Percentiles rank a stretch among this genome's conserved stretches.
Conservation (phyloP, 2,888 invertebrate species). For the Megamerina dolium region DNA sequence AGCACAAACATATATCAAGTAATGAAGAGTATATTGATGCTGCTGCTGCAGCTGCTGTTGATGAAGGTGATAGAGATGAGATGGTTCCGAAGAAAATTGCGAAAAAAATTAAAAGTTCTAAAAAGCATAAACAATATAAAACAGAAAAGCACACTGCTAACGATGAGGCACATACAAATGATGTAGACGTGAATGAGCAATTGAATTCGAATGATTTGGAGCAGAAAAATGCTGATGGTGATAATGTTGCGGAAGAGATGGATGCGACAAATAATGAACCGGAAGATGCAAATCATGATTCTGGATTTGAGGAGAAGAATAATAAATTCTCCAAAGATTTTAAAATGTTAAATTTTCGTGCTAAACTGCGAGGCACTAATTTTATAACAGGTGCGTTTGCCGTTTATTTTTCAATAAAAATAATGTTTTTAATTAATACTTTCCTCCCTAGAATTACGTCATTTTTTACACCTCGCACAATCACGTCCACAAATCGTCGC, state of each 20-base stretch:
- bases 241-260: neutral
- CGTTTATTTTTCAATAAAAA: neutral
- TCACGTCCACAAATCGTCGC: slow-evolving; percentile 53
- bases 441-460: slow-evolving; percentile 54
- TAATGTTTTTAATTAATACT: neutral
- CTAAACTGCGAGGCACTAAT: slow-evolving; percentile 52
- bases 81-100: slow-evolving; percentile 33
- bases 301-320: slow-evolving; percentile 32
- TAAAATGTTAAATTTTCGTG: slow-evolving; percentile 57
- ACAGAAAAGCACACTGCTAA: neutral
- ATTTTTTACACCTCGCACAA: slow-evolving; percentile 57
- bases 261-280: slow-evolving; percentile 2
- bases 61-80: slow-evolving; percentile 24
- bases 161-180: neutral
- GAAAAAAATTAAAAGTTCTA: slow-evolving; percentile 29
- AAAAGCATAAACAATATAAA: slow-evolving; percentile 4
- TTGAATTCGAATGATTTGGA: neutral
- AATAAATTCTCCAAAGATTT: slow-evolving; percentile 48
- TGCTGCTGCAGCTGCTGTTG: too few species aligned
- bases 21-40: slow-evolving; percentile 19
- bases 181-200: neutral
- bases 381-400: slow-evolving; percentile 51
- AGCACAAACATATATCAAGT: slow-evolving; percentile 21
- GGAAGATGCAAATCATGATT: slow-evolving; percentile 25
- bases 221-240: neutral